Evolutionary conservation across 2,113 vertebrate genomes (phyloP), one percentile per base, ranked within the genome.

Genomic region (Nyctibius bracteatus): DNA sequence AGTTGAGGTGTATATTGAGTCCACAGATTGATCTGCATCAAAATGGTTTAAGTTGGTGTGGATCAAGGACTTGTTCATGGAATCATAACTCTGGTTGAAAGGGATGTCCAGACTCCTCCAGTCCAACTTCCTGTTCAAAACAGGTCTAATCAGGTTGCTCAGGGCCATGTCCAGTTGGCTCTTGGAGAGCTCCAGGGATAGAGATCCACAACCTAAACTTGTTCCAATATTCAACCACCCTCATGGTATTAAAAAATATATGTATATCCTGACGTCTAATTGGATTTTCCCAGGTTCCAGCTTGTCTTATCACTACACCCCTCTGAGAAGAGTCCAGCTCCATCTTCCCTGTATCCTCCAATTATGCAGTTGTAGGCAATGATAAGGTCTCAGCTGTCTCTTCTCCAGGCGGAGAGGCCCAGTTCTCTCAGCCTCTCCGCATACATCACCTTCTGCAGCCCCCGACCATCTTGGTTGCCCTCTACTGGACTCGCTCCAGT

Each of bases 71-170:
- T 67, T 52, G 23, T 72, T 58, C 10, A 31, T 6, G 33, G 86
- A 52, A 57, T 72, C 14, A 2, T 62, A 58, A 63, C 3, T 30
- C 0, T 0, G 6, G 4, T 67, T 72, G 43, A 72, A 81, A 62
- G 47, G 23, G 9, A 37, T 39, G 23, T 81, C 37, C 33, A 55
- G 37, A 24, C 3, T 77, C 13, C 9, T 46, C 4, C n/a, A 15
- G 10, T 49, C 17, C 37, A 47, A 31, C n/a, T 44, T 80, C 25
- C 28, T 51, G 14, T 66, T 86, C 43, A 47, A 39, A 75, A 27
- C 19, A 41, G 61, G 49, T 33, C 12, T 81, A 61, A 51, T 59
- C 5, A 5, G 6, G 14, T 47, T 62, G 14, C n/a, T 81, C n/a
- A 20, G 28, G 49, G 22, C 14, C 20, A 10, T 28, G 17, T 63